Percentiles rank a stretch among this genome's conserved stretches.
Conservation (phyloP, 2,113 vertebrate genomes). For the Cyphomyrus plagiostoma region DNA sequence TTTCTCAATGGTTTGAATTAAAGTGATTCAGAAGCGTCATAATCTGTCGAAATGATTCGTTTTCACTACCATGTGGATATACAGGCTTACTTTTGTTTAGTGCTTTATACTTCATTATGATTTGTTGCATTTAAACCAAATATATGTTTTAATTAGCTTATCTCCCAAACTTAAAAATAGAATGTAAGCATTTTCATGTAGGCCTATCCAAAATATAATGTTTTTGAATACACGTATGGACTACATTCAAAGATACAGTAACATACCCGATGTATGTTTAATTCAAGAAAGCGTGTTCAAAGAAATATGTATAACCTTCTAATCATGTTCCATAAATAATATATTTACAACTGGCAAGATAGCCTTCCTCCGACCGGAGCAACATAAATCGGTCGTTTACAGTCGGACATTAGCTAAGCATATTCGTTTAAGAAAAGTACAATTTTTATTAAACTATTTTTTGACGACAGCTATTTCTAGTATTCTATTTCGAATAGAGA, state of each 20-base stretch:
- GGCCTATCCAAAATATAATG: neutral
- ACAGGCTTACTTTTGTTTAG: neutral
- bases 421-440: conserved; percentile 60
- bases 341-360: conserved; percentile 60
- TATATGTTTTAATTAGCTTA: neutral
- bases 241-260: conserved; percentile 14
- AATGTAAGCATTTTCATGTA: neutral
- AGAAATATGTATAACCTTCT: conserved; percentile 54
- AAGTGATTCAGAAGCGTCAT: neutral
- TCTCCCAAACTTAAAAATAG: neutral
- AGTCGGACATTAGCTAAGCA: conserved; percentile 60
- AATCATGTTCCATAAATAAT: conserved; percentile 68
- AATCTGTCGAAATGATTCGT: neutral
- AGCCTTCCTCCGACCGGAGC: conserved; percentile 44
- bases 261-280: conserved; percentile 26
- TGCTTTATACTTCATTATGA: neutral
- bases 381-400: conserved; percentile 49
- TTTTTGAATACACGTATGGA: neutral
- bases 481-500: conserved; percentile 12
- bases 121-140: neutral
- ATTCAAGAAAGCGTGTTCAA: conserved; percentile 60
- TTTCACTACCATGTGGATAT: neutral
- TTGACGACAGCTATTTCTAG: conserved; percentile 36
- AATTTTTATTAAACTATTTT: conserved; percentile 63
- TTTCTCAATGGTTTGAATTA: neutral